phyloP scores from a whole-genome alignment of 2,797 vertebrate species.

The Rhinella marina region DNA sequence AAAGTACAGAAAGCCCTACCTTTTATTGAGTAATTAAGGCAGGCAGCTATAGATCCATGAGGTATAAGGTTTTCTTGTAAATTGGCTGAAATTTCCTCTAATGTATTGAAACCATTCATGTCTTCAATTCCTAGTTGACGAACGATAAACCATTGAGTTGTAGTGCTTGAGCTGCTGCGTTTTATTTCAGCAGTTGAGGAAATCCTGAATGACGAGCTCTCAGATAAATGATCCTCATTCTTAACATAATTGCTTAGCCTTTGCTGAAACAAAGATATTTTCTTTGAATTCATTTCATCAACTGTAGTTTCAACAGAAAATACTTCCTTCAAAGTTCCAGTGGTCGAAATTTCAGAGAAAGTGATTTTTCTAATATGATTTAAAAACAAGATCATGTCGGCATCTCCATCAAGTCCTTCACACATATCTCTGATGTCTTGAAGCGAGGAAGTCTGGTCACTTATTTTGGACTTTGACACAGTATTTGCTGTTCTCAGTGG shows the following conservation, averaged over 20 bases:
- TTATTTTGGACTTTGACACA: slow-evolving; percentile 75
- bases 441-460: slow-evolving; percentile 66
- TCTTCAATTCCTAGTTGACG: slow-evolving; percentile 71
- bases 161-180: slow-evolving; percentile 61
- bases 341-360: slow-evolving; percentile 64
- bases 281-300: slow-evolving; percentile 39
- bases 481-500: slow-evolving; percentile 75
- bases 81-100: slow-evolving; percentile 8
- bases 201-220: slow-evolving; percentile 35
- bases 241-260: slow-evolving; percentile 61
- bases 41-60: slow-evolving; percentile 68
- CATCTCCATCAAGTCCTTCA: slow-evolving; percentile 71
- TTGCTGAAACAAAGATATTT: slow-evolving; percentile 68
- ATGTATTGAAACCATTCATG: not conserved
- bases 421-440: slow-evolving; percentile 70
- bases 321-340: slow-evolving; percentile 48
- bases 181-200: slow-evolving; percentile 72
- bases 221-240: not conserved
- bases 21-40: slow-evolving; percentile 1
- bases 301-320: slow-evolving; percentile 72
- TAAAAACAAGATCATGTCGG: slow-evolving; percentile 82
- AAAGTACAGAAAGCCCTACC: slow-evolving; percentile 82
- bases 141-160: slow-evolving; percentile 76
- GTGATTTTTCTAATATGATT: slow-evolving; percentile 74
- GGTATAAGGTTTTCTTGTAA: slow-evolving; percentile 59